A percentile compares a stretch with the other conserved stretches of the same genome.
Evolutionary conservation across 2,113 vertebrate species (phyloP).

Genomic region (Petrocephalus microphthalmus): DNA sequence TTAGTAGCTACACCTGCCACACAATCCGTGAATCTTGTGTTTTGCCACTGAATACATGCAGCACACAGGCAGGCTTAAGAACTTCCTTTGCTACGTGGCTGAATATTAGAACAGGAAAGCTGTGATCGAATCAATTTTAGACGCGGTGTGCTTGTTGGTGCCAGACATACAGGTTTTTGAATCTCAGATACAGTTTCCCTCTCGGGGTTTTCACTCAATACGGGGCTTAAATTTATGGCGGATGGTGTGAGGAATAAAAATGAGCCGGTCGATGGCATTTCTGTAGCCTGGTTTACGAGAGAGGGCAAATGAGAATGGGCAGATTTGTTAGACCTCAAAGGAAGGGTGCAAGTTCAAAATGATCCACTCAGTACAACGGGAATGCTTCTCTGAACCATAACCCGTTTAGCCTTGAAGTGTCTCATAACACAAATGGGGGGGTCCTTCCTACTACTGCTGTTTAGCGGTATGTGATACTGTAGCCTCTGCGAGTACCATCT

Average conservation of each 20-base stretch:
- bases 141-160: background rate
- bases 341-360: background rate
- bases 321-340: background rate
- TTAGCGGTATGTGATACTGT: background rate
- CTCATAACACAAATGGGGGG: background rate
- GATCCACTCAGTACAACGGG: background rate
- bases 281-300: background rate
- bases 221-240: background rate
- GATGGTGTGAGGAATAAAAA: background rate
- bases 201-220: background rate
- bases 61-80: background rate
- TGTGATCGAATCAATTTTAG: background rate
- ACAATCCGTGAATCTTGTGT: background rate
- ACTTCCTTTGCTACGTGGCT: too few species aligned
- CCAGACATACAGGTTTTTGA: background rate
- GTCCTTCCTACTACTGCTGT: background rate
- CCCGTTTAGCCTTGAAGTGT: background rate
- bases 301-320: background rate
- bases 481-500: background rate
- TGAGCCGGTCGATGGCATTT: background rate
- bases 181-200: background rate
- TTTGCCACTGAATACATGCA: background rate
- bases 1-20: background rate
- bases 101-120: background rate
- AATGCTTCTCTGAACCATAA: background rate